These are phyloP conservation scores for Kryptolebias ocellatus DNA, from an alignment of 2,797 vertebrate genomes.

Conservation along the genomic window DNA sequence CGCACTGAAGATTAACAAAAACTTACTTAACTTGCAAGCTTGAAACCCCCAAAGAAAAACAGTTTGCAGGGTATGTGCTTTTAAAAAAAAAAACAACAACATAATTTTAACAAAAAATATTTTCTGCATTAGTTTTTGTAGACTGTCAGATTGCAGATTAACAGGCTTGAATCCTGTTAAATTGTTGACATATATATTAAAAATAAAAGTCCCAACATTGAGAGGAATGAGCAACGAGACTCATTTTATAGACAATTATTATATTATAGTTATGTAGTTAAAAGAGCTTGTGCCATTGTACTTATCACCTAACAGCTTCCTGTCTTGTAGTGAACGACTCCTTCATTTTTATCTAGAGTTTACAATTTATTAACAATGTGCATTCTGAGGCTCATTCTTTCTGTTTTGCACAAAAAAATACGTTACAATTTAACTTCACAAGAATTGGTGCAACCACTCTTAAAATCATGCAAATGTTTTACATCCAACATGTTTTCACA, in stretches of 20 bases:
- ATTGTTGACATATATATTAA: neutral
- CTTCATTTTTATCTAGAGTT: too few species aligned
- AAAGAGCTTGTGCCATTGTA: neutral
- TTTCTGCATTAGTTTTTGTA: neutral
- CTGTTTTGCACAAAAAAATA: neutral
- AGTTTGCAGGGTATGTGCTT: conserved; percentile 9
- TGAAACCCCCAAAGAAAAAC: conserved; percentile 10
- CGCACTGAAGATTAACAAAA: conserved; percentile 34
- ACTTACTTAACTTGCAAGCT: conserved; percentile 24
- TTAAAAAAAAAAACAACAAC: neutral
- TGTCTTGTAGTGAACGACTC: too few species aligned
- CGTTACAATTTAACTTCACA: conserved; percentile 16
- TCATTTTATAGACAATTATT: neutral
- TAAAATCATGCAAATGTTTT: conserved; percentile 11
- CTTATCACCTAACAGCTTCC: too few species aligned
- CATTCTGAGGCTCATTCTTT: conserved; percentile 1
- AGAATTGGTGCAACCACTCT: conserved; percentile 14
- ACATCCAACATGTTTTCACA: conserved; percentile 1
- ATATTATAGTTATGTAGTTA: neutral
- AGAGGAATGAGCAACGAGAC: neutral
- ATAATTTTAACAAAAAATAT: neutral
- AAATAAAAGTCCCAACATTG: neutral
- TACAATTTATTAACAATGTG: neutral
- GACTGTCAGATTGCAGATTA: neutral
- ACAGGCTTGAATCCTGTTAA: neutral